Evolutionary conservation across 2,888 invertebrate genomes (phyloP), one percentile per base, ranked within the genome.

Genomic region (Linyphia triangularis): DNA sequence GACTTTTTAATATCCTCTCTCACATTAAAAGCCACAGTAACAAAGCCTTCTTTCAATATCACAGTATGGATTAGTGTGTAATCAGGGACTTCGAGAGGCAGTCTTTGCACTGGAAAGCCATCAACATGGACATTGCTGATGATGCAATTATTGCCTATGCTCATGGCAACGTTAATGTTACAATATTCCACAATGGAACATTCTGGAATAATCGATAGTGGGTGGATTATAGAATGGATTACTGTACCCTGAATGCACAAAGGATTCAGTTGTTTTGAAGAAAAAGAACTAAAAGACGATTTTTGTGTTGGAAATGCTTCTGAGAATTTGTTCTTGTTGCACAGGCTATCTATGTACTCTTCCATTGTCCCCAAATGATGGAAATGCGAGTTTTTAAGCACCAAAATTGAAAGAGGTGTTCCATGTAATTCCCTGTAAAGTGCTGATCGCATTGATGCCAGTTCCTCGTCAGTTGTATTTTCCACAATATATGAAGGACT

Each of bases 291-390:
- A 22, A 65, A 73, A 30, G 79, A 69, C 26, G 59, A 69, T 57
- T 33, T 83, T 5, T 40, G 22, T 0, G 85, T 19, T 22, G 82
- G 79, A 59, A 90, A 79, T 13, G 65, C 79, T 40, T 84, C 72
- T 57, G 82, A 63, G 65, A 90, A 89, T 37, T 59, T 73, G 19
- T 69, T 69, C 77, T 83, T 78, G 22, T 37, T 24, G 51, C 88
- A 89, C 10, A 91, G 86, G 75, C 91, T 90, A 2, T 89, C 85
- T 10, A 91, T 19, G 72, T 92, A 92, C 81, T 92, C 92, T 33
- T 70, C 59, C 89, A 93, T 92, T 1, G 93, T 93, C 7, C 94
- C 94, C 40, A 93, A 91, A 90, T 94, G 94, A 81, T 93, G 92
- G 90, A 93, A 94, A 86, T 91, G 91, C 0, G 93, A 93, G 5